A percentile compares a stretch with the other conserved stretches of the same genome.
Conservation (phyloP, 2,113 vertebrate species). For the Sterna hirundo region DNA sequence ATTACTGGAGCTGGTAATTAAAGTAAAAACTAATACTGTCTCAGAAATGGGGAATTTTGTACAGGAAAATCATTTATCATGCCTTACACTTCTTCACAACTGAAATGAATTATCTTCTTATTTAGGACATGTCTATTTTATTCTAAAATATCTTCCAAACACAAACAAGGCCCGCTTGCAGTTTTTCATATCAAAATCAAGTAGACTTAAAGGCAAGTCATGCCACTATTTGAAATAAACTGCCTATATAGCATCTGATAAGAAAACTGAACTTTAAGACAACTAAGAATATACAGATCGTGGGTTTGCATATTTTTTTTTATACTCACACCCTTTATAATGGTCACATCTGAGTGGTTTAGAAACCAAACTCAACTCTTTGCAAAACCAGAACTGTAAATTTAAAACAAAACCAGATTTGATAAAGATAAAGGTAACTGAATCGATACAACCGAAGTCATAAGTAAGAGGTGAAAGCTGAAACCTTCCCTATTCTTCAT, state of each 20-base stretch:
- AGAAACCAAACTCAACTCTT: neutral
- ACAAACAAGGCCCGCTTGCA: conserved; percentile 33
- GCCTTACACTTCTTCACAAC: conserved; percentile 77
- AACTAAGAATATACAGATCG: neutral
- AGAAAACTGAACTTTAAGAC: neutral
- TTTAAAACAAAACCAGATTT: neutral
- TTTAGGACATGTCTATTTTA: conserved; percentile 74
- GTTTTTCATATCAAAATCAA: conserved; percentile 17
- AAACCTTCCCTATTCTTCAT: neutral
- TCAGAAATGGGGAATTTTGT: conserved; percentile 89
- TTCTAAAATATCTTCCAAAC: conserved; percentile 8
- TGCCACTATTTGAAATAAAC: neutral
- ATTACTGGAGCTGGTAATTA: conserved; percentile 96
- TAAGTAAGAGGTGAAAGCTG: neutral
- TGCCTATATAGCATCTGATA: neutral
- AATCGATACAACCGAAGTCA: neutral
- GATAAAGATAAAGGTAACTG: neutral
- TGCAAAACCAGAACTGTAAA: neutral
- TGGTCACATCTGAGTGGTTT: neutral
- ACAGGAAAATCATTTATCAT: conserved; percentile 92
- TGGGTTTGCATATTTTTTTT: neutral
- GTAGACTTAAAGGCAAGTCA: neutral
- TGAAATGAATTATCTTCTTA: conserved; percentile 89
- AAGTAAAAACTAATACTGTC: conserved; percentile 98
- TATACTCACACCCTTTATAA: neutral